Conservation (phyloP, 2,113 vertebrate genomes). For the Zosterops pallidus region DNA sequence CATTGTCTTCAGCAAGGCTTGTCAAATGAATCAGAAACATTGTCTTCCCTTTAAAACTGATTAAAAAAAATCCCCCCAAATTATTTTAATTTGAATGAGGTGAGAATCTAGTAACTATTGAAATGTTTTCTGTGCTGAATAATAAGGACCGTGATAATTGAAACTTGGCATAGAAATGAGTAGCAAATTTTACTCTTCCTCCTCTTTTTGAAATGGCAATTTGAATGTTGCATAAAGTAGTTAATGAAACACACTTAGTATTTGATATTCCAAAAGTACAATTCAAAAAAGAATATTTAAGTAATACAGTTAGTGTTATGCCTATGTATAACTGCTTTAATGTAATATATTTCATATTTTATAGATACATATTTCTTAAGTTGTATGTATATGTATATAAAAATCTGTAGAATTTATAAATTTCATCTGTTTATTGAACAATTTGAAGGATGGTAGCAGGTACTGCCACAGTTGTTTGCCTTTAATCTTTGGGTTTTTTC, state of each 20-base stretch:
- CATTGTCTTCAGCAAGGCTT: slow-evolving; percentile 35
- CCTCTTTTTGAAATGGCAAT: neutral
- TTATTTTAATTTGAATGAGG: slow-evolving; percentile 45
- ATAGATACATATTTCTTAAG: neutral
- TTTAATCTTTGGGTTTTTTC: neutral
- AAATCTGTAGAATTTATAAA: neutral
- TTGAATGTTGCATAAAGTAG: neutral
- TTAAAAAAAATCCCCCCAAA: neutral
- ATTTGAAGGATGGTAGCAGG: neutral
- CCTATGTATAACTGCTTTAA: neutral
- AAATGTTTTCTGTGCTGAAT: slow-evolving; percentile 44
- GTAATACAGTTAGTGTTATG: neutral
- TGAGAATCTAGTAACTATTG: slow-evolving; percentile 30
- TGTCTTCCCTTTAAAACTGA: slow-evolving; percentile 44
- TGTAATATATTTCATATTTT: neutral
- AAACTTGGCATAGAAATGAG: neutral
- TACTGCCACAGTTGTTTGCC: neutral
- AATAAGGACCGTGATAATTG: slow-evolving; percentile 1
- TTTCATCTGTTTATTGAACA: neutral
- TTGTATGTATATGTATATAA: neutral
- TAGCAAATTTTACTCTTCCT: slow-evolving; percentile 29
- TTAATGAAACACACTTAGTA: neutral
- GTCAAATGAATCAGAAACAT: slow-evolving; percentile 51
- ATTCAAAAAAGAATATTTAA: neutral
- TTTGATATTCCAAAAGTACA: neutral